phyloP scores from a whole-genome alignment of 2,888 invertebrate species.

The Ochropleura leucogaster region DNA sequence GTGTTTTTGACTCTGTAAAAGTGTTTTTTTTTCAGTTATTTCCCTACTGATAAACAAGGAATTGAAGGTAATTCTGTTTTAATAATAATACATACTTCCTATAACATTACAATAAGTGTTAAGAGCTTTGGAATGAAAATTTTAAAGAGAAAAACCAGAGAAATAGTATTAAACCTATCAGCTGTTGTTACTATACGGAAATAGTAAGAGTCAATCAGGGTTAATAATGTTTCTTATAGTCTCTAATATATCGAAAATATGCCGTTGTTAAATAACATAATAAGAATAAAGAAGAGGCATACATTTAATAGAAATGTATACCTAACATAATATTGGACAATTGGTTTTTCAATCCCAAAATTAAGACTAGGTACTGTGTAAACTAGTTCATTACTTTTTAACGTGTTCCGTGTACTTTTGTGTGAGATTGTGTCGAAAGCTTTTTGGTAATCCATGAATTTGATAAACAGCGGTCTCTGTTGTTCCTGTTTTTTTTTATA shows the following conservation, averaged over 20 bases:
- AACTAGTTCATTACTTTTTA: background rate
- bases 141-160: background rate
- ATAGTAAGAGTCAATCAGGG: background rate
- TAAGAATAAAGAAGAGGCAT: background rate
- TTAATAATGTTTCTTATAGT: background rate
- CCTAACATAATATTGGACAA: background rate
- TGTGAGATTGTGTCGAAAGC: too few species aligned
- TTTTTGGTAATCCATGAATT: too few species aligned
- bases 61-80: slow-evolving; percentile 45
- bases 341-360: background rate
- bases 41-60: slow-evolving; percentile 22
- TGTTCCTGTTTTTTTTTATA: too few species aligned
- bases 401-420: too few species aligned
- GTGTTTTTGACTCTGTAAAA: slow-evolving; percentile 44
- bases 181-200: slow-evolving; percentile 26
- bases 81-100: background rate
- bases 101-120: background rate
- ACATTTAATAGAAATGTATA: background rate
- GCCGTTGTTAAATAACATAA: background rate
- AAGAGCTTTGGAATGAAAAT: background rate
- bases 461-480: too few species aligned
- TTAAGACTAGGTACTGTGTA: background rate
- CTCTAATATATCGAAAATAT: background rate
- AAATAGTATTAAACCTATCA: background rate
- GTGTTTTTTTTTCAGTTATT: slow-evolving; percentile 50